A percentile compares a stretch with the other conserved stretches of the same genome.
Conservation (phyloP, 2,797 vertebrate genomes). For the Ctenochaetus hawaiiensis region DNA sequence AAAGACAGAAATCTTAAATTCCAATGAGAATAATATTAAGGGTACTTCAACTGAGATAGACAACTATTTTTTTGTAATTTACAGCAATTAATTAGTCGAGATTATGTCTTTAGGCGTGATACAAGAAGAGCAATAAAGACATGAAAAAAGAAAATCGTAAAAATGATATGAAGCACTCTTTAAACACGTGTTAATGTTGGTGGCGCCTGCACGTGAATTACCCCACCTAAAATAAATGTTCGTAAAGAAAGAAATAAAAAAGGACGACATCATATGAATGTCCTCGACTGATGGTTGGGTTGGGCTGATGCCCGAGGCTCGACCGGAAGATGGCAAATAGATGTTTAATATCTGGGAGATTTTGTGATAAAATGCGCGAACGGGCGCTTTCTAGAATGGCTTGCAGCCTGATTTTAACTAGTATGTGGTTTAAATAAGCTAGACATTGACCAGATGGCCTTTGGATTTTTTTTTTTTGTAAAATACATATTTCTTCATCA, state of each 20-base stretch:
- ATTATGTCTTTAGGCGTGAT: neutral
- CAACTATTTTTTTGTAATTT: neutral
- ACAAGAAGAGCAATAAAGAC: neutral
- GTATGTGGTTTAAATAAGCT: neutral
- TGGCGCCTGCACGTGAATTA: too few species aligned
- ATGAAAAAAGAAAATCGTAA: too few species aligned
- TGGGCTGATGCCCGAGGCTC: conserved; percentile 12
- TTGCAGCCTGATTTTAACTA: neutral
- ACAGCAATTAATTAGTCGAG: too few species aligned
- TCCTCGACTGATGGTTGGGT: too few species aligned
- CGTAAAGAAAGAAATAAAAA: too few species aligned
- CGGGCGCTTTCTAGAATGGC: neutral
- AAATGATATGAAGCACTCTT: too few species aligned
- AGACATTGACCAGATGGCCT: neutral
- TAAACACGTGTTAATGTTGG: too few species aligned
- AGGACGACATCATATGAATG: too few species aligned
- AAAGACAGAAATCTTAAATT: neutral
- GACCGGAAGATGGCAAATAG: neutral
- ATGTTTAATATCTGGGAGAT: too few species aligned
- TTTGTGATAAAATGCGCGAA: conserved; percentile 10
- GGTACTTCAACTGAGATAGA: neutral
- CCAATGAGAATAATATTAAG: neutral
- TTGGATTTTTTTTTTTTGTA: neutral
- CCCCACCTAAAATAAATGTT: too few species aligned
- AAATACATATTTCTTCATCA: too few species aligned